Percentiles rank a stretch among this genome's conserved stretches.
phyloP scores from a whole-genome alignment of 2,797 vertebrate genomes.

The Dipus sagitta region DNA sequence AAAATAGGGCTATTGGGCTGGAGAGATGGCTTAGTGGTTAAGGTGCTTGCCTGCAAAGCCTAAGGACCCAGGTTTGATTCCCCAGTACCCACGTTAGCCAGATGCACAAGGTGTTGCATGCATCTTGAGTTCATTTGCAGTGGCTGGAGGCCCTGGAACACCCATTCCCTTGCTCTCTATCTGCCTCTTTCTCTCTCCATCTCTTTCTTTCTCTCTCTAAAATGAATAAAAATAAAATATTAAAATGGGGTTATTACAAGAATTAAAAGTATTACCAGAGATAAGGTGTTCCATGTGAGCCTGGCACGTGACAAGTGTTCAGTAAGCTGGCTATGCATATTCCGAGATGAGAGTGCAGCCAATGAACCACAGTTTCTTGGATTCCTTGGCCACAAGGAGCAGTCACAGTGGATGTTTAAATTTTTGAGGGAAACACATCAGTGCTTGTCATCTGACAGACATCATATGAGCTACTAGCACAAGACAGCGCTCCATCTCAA shows the following conservation, averaged over 20 bases:
- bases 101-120: too few relatives aligned
- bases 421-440: conserved; percentile 55
- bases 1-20: too few relatives aligned
- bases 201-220: too few relatives aligned
- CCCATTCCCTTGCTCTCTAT: too few relatives aligned
- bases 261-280: conserved; percentile 33
- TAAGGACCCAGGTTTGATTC: too few relatives aligned
- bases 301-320: not conserved
- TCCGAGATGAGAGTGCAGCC: not conserved
- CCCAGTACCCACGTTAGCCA: too few relatives aligned
- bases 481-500: conserved; percentile 16
- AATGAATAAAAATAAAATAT: too few relatives aligned
- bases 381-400: not conserved
- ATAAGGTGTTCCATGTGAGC: not conserved
- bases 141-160: too few relatives aligned
- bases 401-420: conserved; percentile 10
- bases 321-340: conserved; percentile 16
- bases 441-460: conserved; percentile 15
- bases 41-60: too few relatives aligned
- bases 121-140: too few relatives aligned
- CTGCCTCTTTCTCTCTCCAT: too few relatives aligned
- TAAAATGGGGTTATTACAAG: conserved; percentile 14
- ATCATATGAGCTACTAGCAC: not conserved
- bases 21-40: too few relatives aligned
- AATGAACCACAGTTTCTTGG: not conserved